phyloP scores from a whole-genome alignment of 2,888 invertebrate species.

The Druceiella hillmani region DNA sequence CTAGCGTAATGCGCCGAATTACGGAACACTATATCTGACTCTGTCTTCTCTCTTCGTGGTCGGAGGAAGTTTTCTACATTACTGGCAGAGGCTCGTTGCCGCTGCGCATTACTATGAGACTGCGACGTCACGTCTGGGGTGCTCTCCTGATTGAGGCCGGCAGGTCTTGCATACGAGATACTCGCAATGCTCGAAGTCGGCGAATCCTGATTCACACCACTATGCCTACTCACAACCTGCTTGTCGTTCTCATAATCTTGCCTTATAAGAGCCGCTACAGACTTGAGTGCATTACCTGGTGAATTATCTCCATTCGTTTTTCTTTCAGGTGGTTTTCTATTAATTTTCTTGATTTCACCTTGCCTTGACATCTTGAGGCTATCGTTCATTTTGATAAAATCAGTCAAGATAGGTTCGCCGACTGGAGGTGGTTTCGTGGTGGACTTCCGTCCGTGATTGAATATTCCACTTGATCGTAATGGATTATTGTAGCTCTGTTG shows the following conservation, averaged over 20 bases:
- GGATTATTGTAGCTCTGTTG: slow-evolving; percentile 45
- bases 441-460: slow-evolving; percentile 61
- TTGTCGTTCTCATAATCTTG: slow-evolving; percentile 39
- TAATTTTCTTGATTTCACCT: slow-evolving; percentile 37
- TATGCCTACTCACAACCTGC: slow-evolving; percentile 41
- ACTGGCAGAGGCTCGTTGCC: slow-evolving; percentile 31
- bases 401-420: slow-evolving; percentile 66
- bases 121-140: slow-evolving; percentile 36
- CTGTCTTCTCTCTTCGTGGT: slow-evolving; percentile 82
- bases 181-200: slow-evolving; percentile 32
- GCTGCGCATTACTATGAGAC: slow-evolving; percentile 31
- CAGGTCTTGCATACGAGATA: too few species aligned
- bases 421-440: slow-evolving; percentile 38
- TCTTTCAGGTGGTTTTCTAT: slow-evolving; percentile 32
- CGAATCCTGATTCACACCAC: slow-evolving; percentile 42
- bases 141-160: slow-evolving; percentile 38
- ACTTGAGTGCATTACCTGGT: slow-evolving; percentile 40
- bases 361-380: slow-evolving; percentile 44
- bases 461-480: slow-evolving; percentile 62
- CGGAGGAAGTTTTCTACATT: slow-evolving; percentile 45
- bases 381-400: slow-evolving; percentile 58
- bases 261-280: slow-evolving; percentile 40
- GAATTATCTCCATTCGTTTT: slow-evolving; percentile 35
- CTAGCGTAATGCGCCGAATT: slow-evolving; percentile 45
- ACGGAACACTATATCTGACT: slow-evolving; percentile 78